A percentile compares a stretch with the other conserved stretches of the same genome.
These are phyloP conservation scores for Drosophila pandora DNA, from an alignment of 1,140 invertebrate genomes.

Conservation along the genomic window DNA sequence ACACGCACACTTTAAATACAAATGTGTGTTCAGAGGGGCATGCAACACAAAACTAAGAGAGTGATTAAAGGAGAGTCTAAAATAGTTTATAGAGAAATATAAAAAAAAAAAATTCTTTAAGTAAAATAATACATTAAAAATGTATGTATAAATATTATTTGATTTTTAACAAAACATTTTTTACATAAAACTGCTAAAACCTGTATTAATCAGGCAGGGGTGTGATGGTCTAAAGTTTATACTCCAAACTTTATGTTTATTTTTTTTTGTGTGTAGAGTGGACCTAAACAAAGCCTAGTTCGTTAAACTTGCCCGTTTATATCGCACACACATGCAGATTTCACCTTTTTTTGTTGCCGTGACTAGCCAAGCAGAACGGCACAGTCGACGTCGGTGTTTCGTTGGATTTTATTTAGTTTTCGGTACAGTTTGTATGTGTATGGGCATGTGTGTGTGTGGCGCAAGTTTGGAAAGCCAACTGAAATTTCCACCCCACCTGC, in stretches of 20 bases:
- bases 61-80: neutral
- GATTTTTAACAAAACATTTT: no score
- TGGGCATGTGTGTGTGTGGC: constrained; percentile 31
- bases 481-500: constrained; percentile 26
- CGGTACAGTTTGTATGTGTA: constrained; percentile 1
- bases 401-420: constrained; percentile 50
- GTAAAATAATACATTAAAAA: neutral
- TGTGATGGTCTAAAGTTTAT: neutral
- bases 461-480: constrained; percentile 59
- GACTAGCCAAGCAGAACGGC: constrained; percentile 73
- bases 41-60: constrained; percentile 26
- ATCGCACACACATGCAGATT: constrained; percentile 46
- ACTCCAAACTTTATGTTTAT: neutral
- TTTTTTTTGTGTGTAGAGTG: constrained; percentile 10
- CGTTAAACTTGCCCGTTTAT: constrained; percentile 75
- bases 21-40: constrained; percentile 50
- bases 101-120: constrained; percentile 8
- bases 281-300: constrained; percentile 65
- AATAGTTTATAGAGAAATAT: neutral
- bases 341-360: constrained; percentile 36
- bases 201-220: neutral
- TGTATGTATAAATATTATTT: no score
- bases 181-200: neutral
- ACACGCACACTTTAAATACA: neutral
- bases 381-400: constrained; percentile 30